These are phyloP conservation scores for Pelodiscus sinensis DNA, from an alignment of 2,113 vertebrate species.

Conservation along the genomic window DNA sequence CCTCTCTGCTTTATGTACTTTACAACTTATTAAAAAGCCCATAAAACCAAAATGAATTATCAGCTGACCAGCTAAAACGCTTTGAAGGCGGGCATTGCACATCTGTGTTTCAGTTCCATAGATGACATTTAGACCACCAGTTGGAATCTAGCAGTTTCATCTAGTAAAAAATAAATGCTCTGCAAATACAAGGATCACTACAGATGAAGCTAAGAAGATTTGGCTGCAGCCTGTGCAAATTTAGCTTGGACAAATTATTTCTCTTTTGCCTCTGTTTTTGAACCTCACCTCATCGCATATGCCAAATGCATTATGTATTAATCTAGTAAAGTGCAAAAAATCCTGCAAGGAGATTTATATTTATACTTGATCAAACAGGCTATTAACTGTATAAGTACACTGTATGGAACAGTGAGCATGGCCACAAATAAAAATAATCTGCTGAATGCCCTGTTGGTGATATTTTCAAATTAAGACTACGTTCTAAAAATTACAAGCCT, in stretches of 20 bases:
- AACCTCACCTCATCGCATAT: neutral
- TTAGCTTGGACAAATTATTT: neutral
- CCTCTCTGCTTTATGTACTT: neutral
- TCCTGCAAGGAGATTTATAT: conserved; percentile 29
- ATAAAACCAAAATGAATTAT: neutral
- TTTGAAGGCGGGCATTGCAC: neutral
- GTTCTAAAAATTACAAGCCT: neutral
- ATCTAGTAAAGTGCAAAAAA: neutral
- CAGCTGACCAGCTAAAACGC: neutral
- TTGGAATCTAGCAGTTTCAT: neutral
- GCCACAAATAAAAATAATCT: neutral
- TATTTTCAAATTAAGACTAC: neutral
- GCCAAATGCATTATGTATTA: neutral
- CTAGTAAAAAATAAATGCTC: neutral
- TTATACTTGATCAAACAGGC: neutral
- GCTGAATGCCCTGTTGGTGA: neutral
- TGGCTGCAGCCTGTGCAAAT: neutral
- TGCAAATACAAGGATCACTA: neutral
- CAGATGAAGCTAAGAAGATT: neutral
- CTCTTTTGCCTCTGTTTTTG: neutral
- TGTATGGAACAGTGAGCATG: neutral
- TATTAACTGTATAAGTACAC: conserved; percentile 6
- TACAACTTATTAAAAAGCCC: neutral
- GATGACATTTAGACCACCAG: neutral
- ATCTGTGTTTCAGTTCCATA: neutral